A percentile compares a stretch with the other conserved stretches of the same genome.
These are phyloP conservation scores for Sakesphorus luctuosus DNA, from an alignment of 2,113 vertebrate genomes.

Conservation along the genomic window DNA sequence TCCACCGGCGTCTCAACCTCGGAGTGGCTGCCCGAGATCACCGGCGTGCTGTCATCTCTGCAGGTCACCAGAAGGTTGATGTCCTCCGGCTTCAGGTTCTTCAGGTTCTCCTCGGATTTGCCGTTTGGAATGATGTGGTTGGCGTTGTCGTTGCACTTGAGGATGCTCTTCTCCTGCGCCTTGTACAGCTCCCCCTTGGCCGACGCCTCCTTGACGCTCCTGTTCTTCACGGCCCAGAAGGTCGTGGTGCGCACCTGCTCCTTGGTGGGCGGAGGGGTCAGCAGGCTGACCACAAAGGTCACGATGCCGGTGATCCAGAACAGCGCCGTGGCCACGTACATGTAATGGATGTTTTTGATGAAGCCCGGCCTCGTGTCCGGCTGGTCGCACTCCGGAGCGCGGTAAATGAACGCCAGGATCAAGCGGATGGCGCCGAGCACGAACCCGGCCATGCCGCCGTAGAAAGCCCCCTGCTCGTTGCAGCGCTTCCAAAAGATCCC, in stretches of 20 bases:
- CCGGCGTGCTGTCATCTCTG: constrained; percentile 80
- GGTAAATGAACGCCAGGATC: constrained; percentile 90
- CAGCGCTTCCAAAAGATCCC: constrained; percentile 96
- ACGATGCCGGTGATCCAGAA: constrained; percentile 94
- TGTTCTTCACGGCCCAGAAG: constrained; percentile 85
- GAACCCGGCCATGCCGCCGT: constrained; percentile 92
- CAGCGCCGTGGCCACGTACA: constrained; percentile 91
- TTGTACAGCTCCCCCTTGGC: constrained; percentile 73
- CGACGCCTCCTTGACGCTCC: constrained; percentile 58
- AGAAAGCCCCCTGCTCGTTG: constrained; percentile 95
- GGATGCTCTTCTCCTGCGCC: constrained; percentile 77
- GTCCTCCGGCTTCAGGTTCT: constrained; percentile 82
- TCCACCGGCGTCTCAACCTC: constrained; percentile 87
- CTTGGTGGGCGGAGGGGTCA: constrained; percentile 86
- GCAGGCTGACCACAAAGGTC: constrained; percentile 88
- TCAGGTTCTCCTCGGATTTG: constrained; percentile 83
- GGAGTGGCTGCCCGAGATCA: constrained; percentile 80
- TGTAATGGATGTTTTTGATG: constrained; percentile 90
- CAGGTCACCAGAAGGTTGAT: constrained; percentile 85
- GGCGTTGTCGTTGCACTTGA: constrained; percentile 71
- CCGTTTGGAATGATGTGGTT: constrained; percentile 83
- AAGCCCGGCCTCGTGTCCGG: constrained; percentile 88
- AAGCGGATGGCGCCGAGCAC: constrained; percentile 84
- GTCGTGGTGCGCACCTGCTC: constrained; percentile 88
- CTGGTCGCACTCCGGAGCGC: constrained; percentile 89